Conservation (phyloP, 2,797 vertebrate species). For the Falco columbarius region DNA sequence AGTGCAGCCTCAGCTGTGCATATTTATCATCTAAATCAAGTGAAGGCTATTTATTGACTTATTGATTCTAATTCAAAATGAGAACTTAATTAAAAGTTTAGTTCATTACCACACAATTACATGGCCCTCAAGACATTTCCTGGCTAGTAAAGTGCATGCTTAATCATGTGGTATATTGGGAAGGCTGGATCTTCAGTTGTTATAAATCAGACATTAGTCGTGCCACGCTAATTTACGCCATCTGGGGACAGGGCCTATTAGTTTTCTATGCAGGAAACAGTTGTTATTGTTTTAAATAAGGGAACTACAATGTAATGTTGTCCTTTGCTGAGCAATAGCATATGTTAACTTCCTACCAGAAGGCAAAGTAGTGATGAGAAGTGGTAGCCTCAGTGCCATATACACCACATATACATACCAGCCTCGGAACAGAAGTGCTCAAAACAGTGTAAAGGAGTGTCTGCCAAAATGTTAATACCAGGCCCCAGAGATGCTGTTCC, state of each 20-base stretch:
- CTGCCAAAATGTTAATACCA: neutral
- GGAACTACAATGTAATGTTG: neutral
- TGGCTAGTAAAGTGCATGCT: slow-evolving; percentile 48
- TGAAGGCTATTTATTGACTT: slow-evolving; percentile 71
- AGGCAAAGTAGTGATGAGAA: slow-evolving; percentile 5
- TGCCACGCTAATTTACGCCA: slow-evolving; percentile 53
- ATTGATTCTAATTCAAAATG: slow-evolving; percentile 70
- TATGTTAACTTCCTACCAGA: slow-evolving; percentile 28
- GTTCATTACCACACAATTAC: slow-evolving; percentile 67
- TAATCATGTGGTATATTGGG: slow-evolving; percentile 54
- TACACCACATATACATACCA: neutral
- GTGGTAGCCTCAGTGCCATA: neutral
- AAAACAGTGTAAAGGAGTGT: neutral
- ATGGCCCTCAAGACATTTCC: slow-evolving; percentile 60
- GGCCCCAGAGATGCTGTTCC: neutral
- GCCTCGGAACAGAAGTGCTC: neutral
- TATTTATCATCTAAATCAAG: slow-evolving; percentile 62
- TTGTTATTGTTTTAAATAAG: slow-evolving; percentile 51
- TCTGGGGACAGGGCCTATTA: slow-evolving; percentile 58
- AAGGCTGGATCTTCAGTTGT: slow-evolving; percentile 46
- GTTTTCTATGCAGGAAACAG: slow-evolving; percentile 48
- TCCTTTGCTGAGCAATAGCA: slow-evolving; percentile 50
- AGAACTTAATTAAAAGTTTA: slow-evolving; percentile 72
- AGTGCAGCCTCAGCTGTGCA: slow-evolving; percentile 64
- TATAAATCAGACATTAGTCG: slow-evolving; percentile 61